These are phyloP conservation scores for Indicator maculatus DNA, from an alignment of 2,113 vertebrate species.

Conservation along the genomic window DNA sequence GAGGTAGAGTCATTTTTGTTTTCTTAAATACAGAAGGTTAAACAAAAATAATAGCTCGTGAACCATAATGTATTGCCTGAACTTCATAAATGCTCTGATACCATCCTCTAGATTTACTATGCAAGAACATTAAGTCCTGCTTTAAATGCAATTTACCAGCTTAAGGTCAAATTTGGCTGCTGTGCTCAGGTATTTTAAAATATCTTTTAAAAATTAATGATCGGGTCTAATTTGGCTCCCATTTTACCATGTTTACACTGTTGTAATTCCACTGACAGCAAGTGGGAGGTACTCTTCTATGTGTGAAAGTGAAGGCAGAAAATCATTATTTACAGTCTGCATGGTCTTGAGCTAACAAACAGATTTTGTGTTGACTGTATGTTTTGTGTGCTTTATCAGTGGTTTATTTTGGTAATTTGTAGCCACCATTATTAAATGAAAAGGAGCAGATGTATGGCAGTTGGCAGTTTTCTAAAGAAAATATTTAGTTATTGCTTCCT, in stretches of 20 bases:
- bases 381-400: background rate
- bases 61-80: background rate
- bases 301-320: background rate
- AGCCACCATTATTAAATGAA: background rate
- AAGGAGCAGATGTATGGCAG: constrained; percentile 7
- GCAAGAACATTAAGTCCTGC: constrained; percentile 6
- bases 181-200: constrained; percentile 1
- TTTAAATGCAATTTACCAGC: constrained; percentile 36
- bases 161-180: constrained; percentile 23
- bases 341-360: background rate
- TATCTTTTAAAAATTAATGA: background rate
- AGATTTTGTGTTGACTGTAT: background rate
- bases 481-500: background rate
- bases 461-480: constrained; percentile 24
- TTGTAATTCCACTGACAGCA: constrained; percentile 9
- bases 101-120: background rate
- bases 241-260: background rate
- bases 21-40: constrained; percentile 24
- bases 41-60: constrained; percentile 42
- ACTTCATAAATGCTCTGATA: constrained; percentile 16
- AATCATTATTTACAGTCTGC: constrained; percentile 15
- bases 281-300: background rate
- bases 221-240: background rate
- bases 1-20: background rate
- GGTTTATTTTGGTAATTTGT: constrained; percentile 34